Conservation (phyloP, 2,888 invertebrate species). For the Trichogramma dendrolimi region DNA sequence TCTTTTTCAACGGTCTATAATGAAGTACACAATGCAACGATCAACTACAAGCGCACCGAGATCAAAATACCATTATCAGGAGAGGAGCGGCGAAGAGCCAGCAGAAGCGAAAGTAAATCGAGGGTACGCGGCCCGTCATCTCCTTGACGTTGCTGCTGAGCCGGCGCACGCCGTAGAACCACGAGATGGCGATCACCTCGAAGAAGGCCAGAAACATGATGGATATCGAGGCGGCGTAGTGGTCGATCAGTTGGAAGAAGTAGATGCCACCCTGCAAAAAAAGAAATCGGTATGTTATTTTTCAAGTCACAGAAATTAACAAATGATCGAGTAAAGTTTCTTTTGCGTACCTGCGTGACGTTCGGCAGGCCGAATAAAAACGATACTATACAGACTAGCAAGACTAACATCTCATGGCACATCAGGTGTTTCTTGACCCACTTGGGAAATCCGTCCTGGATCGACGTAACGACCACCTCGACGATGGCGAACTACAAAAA, state of each 20-base stretch:
- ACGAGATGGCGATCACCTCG: slow-evolving; percentile 85
- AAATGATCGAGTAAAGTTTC: neutral
- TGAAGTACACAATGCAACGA: too few species aligned
- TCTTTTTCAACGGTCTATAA: too few species aligned
- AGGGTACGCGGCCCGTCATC: slow-evolving; percentile 81
- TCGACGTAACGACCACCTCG: slow-evolving; percentile 88
- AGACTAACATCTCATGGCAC: slow-evolving; percentile 81
- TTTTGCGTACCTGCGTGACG: slow-evolving; percentile 66
- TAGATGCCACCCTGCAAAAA: slow-evolving; percentile 77
- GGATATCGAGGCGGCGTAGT: slow-evolving; percentile 88
- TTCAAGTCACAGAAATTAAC: neutral
- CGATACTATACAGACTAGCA: slow-evolving; percentile 77
- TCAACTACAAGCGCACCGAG: too few species aligned
- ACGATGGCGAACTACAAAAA: slow-evolving; percentile 80
- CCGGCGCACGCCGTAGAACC: slow-evolving; percentile 83
- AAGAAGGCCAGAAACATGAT: slow-evolving; percentile 91
- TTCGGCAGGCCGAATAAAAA: slow-evolving; percentile 83
- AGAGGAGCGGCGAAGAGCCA: slow-evolving; percentile 80
- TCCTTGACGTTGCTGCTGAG: slow-evolving; percentile 80
- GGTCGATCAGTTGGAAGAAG: slow-evolving; percentile 87
- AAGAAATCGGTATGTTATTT: neutral
- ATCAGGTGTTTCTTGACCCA: slow-evolving; percentile 79
- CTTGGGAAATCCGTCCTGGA: slow-evolving; percentile 87
- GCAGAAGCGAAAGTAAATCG: slow-evolving; percentile 77
- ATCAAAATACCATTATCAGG: slow-evolving; percentile 61